Percentiles rank a stretch among this genome's conserved stretches.
Conservation (phyloP, 2,888 invertebrate species). For the Alviniconcha strummeri region DNA sequence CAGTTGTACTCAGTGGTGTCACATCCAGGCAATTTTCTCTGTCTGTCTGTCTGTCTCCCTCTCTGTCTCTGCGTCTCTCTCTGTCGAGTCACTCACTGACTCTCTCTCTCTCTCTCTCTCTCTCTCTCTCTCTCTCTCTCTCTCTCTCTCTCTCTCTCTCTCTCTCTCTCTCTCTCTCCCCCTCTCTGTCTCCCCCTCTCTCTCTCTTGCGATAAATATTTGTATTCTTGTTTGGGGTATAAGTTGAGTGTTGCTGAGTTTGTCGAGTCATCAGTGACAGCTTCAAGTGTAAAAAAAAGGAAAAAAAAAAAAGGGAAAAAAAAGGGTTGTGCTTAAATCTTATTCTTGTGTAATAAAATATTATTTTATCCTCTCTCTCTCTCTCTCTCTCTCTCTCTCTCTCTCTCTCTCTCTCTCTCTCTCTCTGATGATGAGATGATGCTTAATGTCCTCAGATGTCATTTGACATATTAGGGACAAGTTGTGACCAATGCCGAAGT, state of each 20-base stretch:
- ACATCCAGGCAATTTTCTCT: background rate
- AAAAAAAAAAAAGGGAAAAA: no score
- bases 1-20: no score
- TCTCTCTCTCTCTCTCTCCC: conserved; percentile 33
- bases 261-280: no score
- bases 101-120: background rate
- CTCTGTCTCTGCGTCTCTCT: background rate
- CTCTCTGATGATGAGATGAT: background rate
- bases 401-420: background rate
- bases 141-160: conserved; percentile 34
- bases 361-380: background rate
- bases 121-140: conserved; percentile 18
- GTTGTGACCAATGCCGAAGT: no score
- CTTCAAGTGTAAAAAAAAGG: no score
- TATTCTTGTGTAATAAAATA: no score
- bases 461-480: no score
- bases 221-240: no score
- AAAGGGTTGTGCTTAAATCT: no score
- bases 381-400: conserved; percentile 20
- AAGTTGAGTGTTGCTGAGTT: no score
- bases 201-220: background rate
- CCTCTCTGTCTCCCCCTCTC: conserved; percentile 14
- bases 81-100: background rate
- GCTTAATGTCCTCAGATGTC: no score
- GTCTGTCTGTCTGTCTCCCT: background rate